Evolutionary conservation across 2,113 vertebrate species (phyloP).

Genomic region (Merops nubicus): DNA sequence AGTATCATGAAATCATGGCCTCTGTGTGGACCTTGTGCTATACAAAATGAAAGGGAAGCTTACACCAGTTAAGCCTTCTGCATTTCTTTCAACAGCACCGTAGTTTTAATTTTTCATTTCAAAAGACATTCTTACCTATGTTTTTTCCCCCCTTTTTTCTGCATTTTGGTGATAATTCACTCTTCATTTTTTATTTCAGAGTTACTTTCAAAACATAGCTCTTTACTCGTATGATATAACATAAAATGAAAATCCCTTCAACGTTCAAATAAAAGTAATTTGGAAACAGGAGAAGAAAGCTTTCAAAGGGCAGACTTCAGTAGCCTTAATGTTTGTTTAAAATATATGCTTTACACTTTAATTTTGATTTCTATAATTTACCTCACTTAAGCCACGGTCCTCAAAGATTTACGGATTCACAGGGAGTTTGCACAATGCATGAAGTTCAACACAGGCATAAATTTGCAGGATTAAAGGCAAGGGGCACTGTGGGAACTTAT

Average conservation of each 20-base stretch:
- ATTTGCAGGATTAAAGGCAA: neutral
- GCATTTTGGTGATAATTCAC: neutral
- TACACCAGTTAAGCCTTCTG: slow-evolving; percentile 29
- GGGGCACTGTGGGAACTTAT: neutral
- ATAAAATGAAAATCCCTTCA: slow-evolving; percentile 20
- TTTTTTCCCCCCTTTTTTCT: neutral
- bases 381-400: neutral
- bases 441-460: neutral
- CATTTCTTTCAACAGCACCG: neutral
- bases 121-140: slow-evolving; percentile 7
- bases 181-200: slow-evolving; percentile 22
- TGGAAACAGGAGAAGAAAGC: slow-evolving; percentile 2
- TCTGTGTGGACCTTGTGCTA: neutral
- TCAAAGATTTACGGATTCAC: slow-evolving; percentile 9
- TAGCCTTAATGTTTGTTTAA: slow-evolving; percentile 31
- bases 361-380: slow-evolving; percentile 27
- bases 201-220: slow-evolving; percentile 30
- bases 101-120: slow-evolving; percentile 30
- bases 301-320: slow-evolving; percentile 25
- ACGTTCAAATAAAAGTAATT: slow-evolving; percentile 1
- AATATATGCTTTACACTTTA: slow-evolving; percentile 9
- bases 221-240: neutral
- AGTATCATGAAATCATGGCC: neutral
- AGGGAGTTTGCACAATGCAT: neutral
- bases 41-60: slow-evolving; percentile 7